A percentile compares a stretch with the other conserved stretches of the same genome.
phyloP scores from a whole-genome alignment of 2,113 vertebrate species.

The Percina caprodes region DNA sequence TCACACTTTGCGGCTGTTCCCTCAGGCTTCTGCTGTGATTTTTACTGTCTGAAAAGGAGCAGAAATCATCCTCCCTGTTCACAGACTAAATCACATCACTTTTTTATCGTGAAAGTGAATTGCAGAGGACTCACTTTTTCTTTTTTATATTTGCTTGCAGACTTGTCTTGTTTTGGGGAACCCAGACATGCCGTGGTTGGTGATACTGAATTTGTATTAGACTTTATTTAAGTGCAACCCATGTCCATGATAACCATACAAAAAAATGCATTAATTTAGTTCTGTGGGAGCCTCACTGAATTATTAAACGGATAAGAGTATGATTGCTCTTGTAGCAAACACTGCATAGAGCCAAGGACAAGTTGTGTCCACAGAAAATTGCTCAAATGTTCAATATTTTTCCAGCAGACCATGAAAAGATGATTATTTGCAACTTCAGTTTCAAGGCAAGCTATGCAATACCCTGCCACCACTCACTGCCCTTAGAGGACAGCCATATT shows the following conservation, averaged over 20 bases:
- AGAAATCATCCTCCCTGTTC: slow-evolving; percentile 57
- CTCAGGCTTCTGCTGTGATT: slow-evolving; percentile 29
- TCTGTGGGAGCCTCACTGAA: not conserved
- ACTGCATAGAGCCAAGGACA: not conserved
- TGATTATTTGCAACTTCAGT: not conserved
- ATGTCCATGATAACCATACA: not conserved
- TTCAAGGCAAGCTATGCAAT: not conserved
- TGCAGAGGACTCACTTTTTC: slow-evolving; percentile 15
- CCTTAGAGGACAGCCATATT: not conserved
- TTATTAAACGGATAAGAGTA: not conserved
- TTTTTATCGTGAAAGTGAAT: slow-evolving; percentile 59
- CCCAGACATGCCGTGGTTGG: slow-evolving; percentile 20
- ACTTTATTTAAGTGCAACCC: not conserved
- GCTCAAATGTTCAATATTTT: not conserved
- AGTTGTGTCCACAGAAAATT: not conserved
- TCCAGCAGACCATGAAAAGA: not conserved
- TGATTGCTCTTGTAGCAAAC: not conserved
- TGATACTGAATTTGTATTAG: slow-evolving; percentile 4
- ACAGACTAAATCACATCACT: slow-evolving; percentile 49
- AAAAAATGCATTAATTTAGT: not conserved
- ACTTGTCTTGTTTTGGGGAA: not conserved
- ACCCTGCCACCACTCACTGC: not conserved
- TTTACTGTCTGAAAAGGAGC: slow-evolving; percentile 45
- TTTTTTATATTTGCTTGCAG: slow-evolving; percentile 26
- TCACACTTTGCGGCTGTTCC: slow-evolving; percentile 54